Base-by-base conservation (phyloP, 2,797 vertebrate species). In the Zenarchopterus dispar region DNA sequence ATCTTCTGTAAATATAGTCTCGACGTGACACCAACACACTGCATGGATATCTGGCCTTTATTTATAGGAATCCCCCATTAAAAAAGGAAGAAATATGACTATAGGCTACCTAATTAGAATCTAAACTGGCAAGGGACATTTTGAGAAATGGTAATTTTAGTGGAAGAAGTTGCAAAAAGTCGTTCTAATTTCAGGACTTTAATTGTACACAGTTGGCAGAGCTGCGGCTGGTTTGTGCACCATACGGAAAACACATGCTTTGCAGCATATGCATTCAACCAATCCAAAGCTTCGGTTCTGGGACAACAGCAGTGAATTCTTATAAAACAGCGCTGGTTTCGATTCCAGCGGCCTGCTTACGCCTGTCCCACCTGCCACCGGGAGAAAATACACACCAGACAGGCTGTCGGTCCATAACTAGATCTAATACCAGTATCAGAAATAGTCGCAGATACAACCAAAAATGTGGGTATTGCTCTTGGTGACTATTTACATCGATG, bases 1-100 rank as follows among this genome's bases (percentile, higher is more conserved):
- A 92, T 80, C 84, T 75, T 73, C 68, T 58, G 66, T 89, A 91
- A 93, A 84, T 90, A 91, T 86, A 92, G 88, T 81, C 80, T 70
- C 66, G 84, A 90, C 41, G 73, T 81, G 86, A 89, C 85, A 90
- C 85, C 84, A 80, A 75, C 88, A 89, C 87, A 84, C 78, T 81
- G 63, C 69, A 66, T 61, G 81, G 73, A 89, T 88, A 87, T 80
- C 78, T 79, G 70, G 64, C 45, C 62, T 77, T 77, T 90, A 91
- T 91, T 89, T 91, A 86, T 88, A 88, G 90, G 76, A 88, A 82
- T 82, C 59, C 56, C 67, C 82, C 84, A 85, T 88, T 84, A 86
- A 79, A 80, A 78, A 80, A 62, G 62, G 75, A 89, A 86, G 88
- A 92, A 91, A 87, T 84, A 89, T 55, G 85, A 85, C 82, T 41